Conservation (phyloP, 2,888 invertebrate species). For the Pollenia angustigena region DNA sequence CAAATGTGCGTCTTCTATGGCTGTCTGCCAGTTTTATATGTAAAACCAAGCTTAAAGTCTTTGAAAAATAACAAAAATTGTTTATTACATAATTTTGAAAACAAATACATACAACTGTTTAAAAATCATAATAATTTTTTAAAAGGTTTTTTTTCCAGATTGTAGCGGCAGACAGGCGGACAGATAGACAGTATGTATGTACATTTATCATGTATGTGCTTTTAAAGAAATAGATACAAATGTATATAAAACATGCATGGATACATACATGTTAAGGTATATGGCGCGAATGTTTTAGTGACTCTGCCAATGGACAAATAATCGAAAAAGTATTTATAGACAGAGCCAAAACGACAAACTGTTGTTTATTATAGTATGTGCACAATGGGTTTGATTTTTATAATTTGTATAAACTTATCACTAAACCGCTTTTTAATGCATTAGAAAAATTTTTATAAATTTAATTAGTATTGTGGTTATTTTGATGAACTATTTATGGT, state of each 20-base stretch:
- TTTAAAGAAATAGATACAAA: constrained; percentile 1
- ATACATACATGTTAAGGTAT: neutral
- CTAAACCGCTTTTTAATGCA: too few relatives aligned
- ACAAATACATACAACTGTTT: constrained; percentile 16
- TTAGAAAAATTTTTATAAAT: too few relatives aligned
- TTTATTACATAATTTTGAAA: constrained; percentile 71
- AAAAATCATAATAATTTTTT: constrained; percentile 33
- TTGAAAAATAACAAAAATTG: constrained; percentile 35
- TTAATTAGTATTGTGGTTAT: too few relatives aligned
- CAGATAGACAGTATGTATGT: neutral
- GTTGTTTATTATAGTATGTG: neutral
- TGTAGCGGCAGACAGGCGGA: neutral
- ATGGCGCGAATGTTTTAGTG: constrained; percentile 24
- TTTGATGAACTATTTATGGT: too few relatives aligned
- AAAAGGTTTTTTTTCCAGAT: constrained; percentile 8
- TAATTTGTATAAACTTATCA: neutral
- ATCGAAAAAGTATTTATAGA: constrained; percentile 22
- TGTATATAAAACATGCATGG: neutral
- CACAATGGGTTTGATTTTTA: constrained; percentile 11
- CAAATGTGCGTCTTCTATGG: neutral
- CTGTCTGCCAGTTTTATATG: neutral
- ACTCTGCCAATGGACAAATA: constrained; percentile 6
- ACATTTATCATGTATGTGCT: constrained; percentile 16
- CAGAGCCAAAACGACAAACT: neutral
- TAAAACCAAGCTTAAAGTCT: neutral